Base-by-base conservation (phyloP, 2,113 vertebrate species). In the Pungitius pungitius region DNA sequence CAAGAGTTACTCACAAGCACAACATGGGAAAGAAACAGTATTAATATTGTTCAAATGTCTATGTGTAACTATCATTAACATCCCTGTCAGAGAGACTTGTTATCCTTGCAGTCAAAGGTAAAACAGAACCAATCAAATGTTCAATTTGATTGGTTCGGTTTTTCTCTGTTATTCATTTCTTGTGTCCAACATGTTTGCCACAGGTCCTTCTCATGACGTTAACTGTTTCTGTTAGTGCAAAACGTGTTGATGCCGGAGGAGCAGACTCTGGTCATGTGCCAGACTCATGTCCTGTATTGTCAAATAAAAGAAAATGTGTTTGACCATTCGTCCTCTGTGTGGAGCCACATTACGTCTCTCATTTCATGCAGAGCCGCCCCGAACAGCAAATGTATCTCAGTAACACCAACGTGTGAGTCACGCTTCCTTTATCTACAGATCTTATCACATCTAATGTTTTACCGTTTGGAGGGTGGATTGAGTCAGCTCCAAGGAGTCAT, bases 231-330 rank as follows among this genome's bases (percentile, higher is more conserved):
- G 12, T 26, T 45, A 15, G 24, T 66, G 22, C 27, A 2, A 70
- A 58, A 57, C 24, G 24, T 72, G 68, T 54, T 51, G 7, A 52
- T 55, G 59, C 75, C 75, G 62, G 57, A 73, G 40, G 43, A 77
- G 65, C 14, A 45, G 60, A 66, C 40, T 71, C 67, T 78, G 64
- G 56, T 73, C 49, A 75, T 27, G 57, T 87, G 78, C 66, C 73
- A 81, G 78, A 82, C 58, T 33, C 15, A 72, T 82, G 62, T 65
- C 56, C 62, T 73, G 58, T 83, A 65, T 78, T 78, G 70, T 88
- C 60, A 59, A 80, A 90, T 90, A 75, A 87, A 90, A 84, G 4
- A 70, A 67, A 45, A 68, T 60, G 56, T 56, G 62, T 83, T 12
- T 7, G 24, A 26, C 20, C 20, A 0, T 33, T 40, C 57, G 27